A percentile compares a stretch with the other conserved stretches of the same genome.
Evolutionary conservation across 2,888 invertebrate genomes (phyloP).

Genomic region (Drosophila parthenogenetica): DNA sequence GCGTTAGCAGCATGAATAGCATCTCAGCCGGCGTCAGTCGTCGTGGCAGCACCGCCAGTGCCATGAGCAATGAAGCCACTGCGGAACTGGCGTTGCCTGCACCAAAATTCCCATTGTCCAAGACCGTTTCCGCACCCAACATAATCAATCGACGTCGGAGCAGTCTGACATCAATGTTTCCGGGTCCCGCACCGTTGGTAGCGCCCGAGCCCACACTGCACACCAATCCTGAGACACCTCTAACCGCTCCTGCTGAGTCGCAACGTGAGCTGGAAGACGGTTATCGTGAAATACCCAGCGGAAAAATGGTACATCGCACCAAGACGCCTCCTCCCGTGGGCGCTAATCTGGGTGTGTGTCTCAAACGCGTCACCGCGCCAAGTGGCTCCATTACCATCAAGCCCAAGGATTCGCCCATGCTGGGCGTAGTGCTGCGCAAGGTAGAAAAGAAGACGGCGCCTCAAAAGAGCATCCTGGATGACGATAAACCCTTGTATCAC

Average conservation of each 20-base stretch:
- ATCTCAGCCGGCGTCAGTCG: conserved; percentile 64
- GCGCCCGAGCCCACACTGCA: conserved; percentile 75
- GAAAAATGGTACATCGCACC: conserved; percentile 77
- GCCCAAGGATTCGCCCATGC: conserved; percentile 82
- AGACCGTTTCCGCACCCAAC: conserved; percentile 80
- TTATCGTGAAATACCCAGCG: conserved; percentile 74
- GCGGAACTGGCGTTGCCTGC: conserved; percentile 33
- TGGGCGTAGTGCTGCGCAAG: conserved; percentile 84
- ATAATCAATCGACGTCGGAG: conserved; percentile 77
- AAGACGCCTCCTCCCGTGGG: conserved; percentile 84
- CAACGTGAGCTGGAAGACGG: conserved; percentile 61
- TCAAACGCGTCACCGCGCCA: conserved; percentile 83
- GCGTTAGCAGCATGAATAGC: conserved; percentile 78
- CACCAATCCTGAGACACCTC: conserved; percentile 69
- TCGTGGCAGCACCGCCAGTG: conserved; percentile 75
- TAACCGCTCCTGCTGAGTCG: conserved; percentile 34
- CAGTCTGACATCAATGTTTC: conserved; percentile 74
- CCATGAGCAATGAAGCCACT: conserved; percentile 40
- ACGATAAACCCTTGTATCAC: conserved; percentile 84
- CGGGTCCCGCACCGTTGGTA: conserved; percentile 79
- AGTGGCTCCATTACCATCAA: conserved; percentile 81
- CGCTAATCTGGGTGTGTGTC: conserved; percentile 81
- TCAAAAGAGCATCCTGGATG: conserved; percentile 84
- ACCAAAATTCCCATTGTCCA: conserved; percentile 80
- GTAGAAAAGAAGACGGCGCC: conserved; percentile 83